These are phyloP conservation scores for Dicrurus megarhynchus DNA, from an alignment of 2,113 vertebrate genomes.

Conservation along the genomic window DNA sequence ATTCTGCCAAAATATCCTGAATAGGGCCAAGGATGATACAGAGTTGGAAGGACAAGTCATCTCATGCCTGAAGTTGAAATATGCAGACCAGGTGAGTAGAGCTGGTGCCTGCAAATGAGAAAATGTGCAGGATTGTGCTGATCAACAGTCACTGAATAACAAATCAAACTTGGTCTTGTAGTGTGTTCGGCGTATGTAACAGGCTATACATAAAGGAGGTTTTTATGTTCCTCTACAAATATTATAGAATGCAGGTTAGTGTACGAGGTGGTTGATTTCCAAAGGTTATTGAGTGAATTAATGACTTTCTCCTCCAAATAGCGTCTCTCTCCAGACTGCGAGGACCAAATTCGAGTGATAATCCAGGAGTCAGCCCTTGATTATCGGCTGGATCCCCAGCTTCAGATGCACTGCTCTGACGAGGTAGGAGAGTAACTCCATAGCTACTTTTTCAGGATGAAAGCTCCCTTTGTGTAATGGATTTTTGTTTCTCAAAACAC, in stretches of 20 bases:
- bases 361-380: constrained; percentile 96
- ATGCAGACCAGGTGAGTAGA: constrained; percentile 88
- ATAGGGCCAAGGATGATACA: constrained; percentile 85
- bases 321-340: constrained; percentile 94
- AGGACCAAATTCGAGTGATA: constrained; percentile 94
- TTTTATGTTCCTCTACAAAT: background rate
- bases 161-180: background rate
- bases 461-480: background rate
- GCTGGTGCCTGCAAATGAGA: background rate
- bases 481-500: background rate
- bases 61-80: constrained; percentile 95
- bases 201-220: background rate
- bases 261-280: background rate
- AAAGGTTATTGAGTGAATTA: background rate
- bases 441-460: background rate
- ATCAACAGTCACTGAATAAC: background rate
- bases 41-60: constrained; percentile 97
- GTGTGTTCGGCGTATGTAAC: accelerated
- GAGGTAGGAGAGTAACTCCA: constrained; percentile 76
- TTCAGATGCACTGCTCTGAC: constrained; percentile 92
- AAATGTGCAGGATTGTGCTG: background rate
- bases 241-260: background rate
- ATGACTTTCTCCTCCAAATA: constrained; percentile 49
- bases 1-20: constrained; percentile 91
- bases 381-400: constrained; percentile 94